Evolutionary conservation across 2,113 vertebrate species (phyloP).

Genomic region (Phasianus colchicus): DNA sequence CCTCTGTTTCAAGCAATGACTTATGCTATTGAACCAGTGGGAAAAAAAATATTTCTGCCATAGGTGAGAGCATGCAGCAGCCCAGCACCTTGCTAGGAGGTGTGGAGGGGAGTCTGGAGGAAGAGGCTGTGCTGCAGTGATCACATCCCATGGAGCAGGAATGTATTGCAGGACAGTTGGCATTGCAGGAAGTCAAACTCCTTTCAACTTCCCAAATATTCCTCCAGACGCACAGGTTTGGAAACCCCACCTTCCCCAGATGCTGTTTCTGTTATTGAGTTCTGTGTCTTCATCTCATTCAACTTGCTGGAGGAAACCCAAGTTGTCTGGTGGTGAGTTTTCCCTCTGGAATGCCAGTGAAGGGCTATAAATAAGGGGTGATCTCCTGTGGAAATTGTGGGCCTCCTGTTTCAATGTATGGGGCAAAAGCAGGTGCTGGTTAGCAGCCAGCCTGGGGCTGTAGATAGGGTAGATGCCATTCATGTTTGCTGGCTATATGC

Average conservation of each 20-base stretch:
- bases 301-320: background rate
- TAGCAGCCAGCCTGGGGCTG: background rate
- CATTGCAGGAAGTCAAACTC: background rate
- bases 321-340: background rate
- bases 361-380: background rate
- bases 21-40: fast-evolving
- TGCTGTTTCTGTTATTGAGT: background rate
- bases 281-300: background rate
- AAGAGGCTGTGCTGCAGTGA: background rate
- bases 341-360: background rate
- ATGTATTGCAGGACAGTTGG: background rate
- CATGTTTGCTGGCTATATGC: background rate
- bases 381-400: background rate
- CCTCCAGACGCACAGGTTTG: background rate
- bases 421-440: background rate
- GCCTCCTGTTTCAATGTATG: background rate
- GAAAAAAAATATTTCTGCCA: background rate
- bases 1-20: background rate
- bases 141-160: background rate
- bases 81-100: background rate
- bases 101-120: background rate
- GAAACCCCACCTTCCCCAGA: background rate
- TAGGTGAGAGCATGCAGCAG: background rate
- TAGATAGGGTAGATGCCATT: background rate
- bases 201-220: background rate